Conservation (phyloP, 1,140 invertebrate genomes). For the Globodera rostochiensis region DNA sequence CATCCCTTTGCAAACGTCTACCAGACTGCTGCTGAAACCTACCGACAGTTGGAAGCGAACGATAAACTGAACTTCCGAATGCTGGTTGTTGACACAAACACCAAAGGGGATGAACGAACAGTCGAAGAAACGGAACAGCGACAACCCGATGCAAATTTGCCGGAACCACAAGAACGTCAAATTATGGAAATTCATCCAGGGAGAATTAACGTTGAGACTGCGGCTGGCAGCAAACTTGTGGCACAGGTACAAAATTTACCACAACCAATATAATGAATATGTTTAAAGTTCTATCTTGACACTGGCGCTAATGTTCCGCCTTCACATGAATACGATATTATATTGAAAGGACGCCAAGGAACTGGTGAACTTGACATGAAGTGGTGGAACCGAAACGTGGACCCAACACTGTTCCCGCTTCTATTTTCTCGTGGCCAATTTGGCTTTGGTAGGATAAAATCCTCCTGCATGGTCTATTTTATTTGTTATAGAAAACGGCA, state of each 20-base stretch:
- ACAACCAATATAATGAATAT: not conserved
- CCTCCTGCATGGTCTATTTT: accelerated
- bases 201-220: not conserved
- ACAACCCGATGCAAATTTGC: no score
- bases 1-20: not conserved
- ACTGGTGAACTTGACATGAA: not conserved
- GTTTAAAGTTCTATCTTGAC: not conserved
- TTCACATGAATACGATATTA: not conserved
- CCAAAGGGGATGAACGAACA: not conserved
- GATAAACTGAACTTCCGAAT: not conserved
- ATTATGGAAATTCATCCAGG: not conserved
- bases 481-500: not conserved
- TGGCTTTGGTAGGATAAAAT: not conserved
- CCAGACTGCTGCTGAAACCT: not conserved
- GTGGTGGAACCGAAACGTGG: constrained; percentile 7
- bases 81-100: not conserved
- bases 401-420: not conserved
- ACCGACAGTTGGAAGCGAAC: not conserved
- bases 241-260: not conserved
- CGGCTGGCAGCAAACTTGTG: not conserved
- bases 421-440: not conserved
- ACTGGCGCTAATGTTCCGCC: constrained; percentile 3
- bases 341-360: not conserved
- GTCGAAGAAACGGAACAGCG: no score
- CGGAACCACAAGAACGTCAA: not conserved